Base-by-base conservation (phyloP, 2,797 vertebrate genomes). In the Poeciliopsis gracilis region DNA sequence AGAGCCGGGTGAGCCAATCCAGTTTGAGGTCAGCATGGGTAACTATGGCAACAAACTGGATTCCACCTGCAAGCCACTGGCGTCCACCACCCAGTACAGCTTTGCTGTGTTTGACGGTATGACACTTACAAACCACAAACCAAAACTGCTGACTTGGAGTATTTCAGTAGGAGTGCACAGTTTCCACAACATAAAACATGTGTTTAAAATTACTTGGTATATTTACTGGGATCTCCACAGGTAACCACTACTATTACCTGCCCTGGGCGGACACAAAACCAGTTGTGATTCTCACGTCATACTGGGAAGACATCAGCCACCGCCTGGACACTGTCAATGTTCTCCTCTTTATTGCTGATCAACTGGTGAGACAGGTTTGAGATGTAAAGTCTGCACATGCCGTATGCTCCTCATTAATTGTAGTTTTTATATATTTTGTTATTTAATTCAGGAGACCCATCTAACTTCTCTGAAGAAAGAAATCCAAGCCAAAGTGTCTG, bases 1-100 rank as follows among this genome's bases (percentile, higher is more conserved):
- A 76, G 97, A 99, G 69, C 96, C 97, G 0, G 98, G 98, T 0
- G 98, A 99, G 82, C 97, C 98, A 18, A 96, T 99, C 92, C 98
- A 99, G 95, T 99, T 99, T 78, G 98, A 99, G 91, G 97, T 99
- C 75, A 99, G 98, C 96, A 98, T 99, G 0, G 98, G 98, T 9
- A 99, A 99, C 93, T 99, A 99, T 3, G 98, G 98, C 77, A 99
- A 99, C 93, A 99, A 99, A 88, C 96, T 98, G 90, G 98, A 99
- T 84, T 90, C 92, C 15, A 99, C 98, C 74, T 99, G 98, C 90
- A 98, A 97, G 73, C 98, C 98, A 20, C 82, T 99, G 92, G 97
- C 98, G 0, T 99, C 98, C 3, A 99, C 97, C 10, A 99, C 98
- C n/a, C 98, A 97, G 18, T 99, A 97, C 93, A 97, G 97, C 83